Conservation (phyloP, 2,797 vertebrate genomes). For the Platalea minor region DNA sequence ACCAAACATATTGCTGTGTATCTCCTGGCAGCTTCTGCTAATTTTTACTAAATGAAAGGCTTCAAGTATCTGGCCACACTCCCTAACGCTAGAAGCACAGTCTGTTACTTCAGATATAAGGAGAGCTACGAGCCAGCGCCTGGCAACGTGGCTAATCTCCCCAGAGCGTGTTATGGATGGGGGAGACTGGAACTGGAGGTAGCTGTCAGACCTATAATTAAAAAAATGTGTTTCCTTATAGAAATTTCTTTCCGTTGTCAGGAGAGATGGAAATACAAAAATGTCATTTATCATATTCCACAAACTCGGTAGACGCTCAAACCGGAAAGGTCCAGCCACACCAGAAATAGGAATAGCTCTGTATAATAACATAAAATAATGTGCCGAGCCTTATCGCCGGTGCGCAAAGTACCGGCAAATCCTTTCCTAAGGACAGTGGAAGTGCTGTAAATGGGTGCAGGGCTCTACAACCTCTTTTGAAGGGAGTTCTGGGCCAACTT, state of each 20-base stretch:
- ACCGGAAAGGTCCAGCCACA: background rate
- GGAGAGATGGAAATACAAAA: slow-evolving; percentile 33
- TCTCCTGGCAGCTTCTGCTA: slow-evolving; percentile 17
- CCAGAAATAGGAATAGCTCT: slow-evolving; percentile 14
- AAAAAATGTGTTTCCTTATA: slow-evolving; percentile 10
- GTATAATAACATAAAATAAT: slow-evolving; percentile 20
- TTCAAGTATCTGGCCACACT: background rate
- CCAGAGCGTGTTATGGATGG: background rate
- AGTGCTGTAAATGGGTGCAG: background rate
- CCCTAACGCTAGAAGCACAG: background rate
- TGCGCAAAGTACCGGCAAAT: background rate
- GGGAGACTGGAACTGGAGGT: background rate
- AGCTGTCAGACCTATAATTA: slow-evolving; percentile 47
- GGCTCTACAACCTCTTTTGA: background rate
- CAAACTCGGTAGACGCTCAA: background rate
- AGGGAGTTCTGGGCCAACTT: background rate
- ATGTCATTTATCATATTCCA: slow-evolving; percentile 21
- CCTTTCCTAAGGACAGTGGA: background rate
- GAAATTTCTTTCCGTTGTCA: background rate
- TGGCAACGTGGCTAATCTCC: slow-evolving; percentile 33
- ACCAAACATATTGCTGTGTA: background rate
- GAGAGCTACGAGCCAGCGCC: background rate
- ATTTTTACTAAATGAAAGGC: slow-evolving; percentile 5
- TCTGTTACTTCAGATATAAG: slow-evolving; percentile 43
- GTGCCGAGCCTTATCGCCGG: background rate